Base-by-base conservation (phyloP, 2,888 invertebrate species). In the Incurvaria masculella region DNA sequence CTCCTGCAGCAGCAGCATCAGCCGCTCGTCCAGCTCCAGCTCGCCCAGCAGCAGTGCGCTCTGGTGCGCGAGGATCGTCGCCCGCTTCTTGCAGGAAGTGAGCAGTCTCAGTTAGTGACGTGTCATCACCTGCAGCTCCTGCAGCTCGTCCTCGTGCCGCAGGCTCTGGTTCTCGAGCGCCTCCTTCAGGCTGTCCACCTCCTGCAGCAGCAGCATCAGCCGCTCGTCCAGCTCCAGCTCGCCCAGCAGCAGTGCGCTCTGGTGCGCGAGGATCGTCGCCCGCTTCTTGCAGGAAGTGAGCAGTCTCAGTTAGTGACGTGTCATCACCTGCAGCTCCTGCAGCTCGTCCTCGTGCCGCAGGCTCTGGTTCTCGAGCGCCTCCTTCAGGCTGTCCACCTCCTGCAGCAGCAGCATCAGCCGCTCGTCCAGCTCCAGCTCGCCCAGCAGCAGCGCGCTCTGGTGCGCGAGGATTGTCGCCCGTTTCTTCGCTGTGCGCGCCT, bases 401-500 rank as follows among this genome's bases (percentile, higher is more conserved):
- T 68, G 68, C 27, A 87, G 69, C 45, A 86, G 63, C 47, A 81
- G 56, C 49, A 82, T 64, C 26, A 82, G 72, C 5, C 83, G 65
- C 55, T 83, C 81, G 51, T 82, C 82, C 1, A 69, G 61, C 27
- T 76, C 76, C 44, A 83, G 68, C 40, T 86, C 82, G 0, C 82
- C 84, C 69, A 86, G 69, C 16, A 88, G 67, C 17, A 88, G 66
- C 0, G 85, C 78, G 57, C 86, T 87, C 66, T 87, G 87, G 60
- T 88, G 87, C 0, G 84, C 83, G 42, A 88, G 65, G 6, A 86
- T 82, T 54, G 63, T 67, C 0, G 68, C 76, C 0, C 74, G 72
- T 55, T 85, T 85, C 62, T 85, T 85, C 0, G 85, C 85, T 59
- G 82, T 69, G 49, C 81, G 72, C 0, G 83, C 82, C 57, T 82